Evolutionary conservation across 2,113 vertebrate genomes (phyloP), one percentile per base, ranked within the genome.

Genomic region (Marcusenius ussheri): DNA sequence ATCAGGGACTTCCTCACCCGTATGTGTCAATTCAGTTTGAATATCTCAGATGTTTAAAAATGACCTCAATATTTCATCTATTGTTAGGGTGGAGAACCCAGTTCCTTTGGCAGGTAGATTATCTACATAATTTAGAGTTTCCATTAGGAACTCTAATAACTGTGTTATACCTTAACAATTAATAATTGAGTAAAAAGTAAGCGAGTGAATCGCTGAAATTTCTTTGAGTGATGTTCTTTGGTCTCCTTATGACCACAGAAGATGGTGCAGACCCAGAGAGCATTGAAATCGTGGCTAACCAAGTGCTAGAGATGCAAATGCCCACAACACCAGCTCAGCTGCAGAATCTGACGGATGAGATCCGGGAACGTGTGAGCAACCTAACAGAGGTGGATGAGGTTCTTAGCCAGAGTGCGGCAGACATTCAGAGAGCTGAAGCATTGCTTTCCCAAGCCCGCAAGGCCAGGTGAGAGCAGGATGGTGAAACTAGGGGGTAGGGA

Each of bases 231-330:
- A 80, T 87, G n/a, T 19, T 89, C 50, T 83, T 66, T n/a, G 87
- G 51, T 90, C 45, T 90, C 88, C 1, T 84, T 91, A 42, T 85
- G 7, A 89, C 87, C 92, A 27, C 91, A 99, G 98, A 99, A 93
- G 98, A 99, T 0, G 96, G 97, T 0, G 98, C 98, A 5, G 98
- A 99, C 91, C 93, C 98, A 91, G 97, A 99, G 84, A 99, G 98
- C 95, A 97, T 99, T 0, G 98, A 99, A 94, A 95, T 97, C 0
- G 97, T 99, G 89, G 98, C 98, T 49, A 98, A 96, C 3, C 97
- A 99, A 93, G 98, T 99, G 35, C 90, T 99, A 91, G 96, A 96
- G 92, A 98, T 99, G 97, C 97, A 99, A 93, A 98, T 99, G 98
- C 98, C 98, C 6, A 98, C 97, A 66, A 98, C 97, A 0, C 98